Base-by-base conservation (phyloP, 2,113 vertebrate species). In the Chloroceryle aenea region DNA sequence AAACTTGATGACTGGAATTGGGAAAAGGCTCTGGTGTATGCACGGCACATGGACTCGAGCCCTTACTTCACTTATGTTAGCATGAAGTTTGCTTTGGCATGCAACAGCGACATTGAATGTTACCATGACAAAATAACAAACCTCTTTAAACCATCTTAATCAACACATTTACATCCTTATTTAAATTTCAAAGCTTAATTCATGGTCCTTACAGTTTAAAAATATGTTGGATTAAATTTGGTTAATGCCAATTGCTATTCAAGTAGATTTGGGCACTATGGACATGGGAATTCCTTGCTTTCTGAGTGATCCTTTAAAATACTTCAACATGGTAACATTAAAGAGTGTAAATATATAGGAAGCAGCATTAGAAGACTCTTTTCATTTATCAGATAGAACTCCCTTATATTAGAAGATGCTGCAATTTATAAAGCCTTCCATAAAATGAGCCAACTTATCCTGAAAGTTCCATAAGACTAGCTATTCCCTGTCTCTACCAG, bases 251-350 rank as follows among this genome's bases (percentile, higher is more conserved):
- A 1, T 34, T 72, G 18, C 68, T 36, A 74, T 16, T 42, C 10
- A 26, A 63, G 6, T 0, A 3, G 19, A 27, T 68, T 61, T 67
- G 6, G 16, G 6, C 34, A 34, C 5, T 40, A 43, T 14, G 12
- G 29, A 36, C 7, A 27, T 15, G 7, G 18, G 23, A 52, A 80
- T 50, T 34, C 10, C 10, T 47, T 79, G 8, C 11, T 55, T 62
- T 71, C 13, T 5, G 12, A 7, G 2, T 50, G 13, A 56, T 53
- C 12, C 23, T 69, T 81, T 66, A 40, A 83, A 82, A 34, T 61
- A 73, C 9, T 74, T 81, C 4, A 62, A 86, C 84, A 8, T 40
- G 8, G 32, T 78, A 48, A 90, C 71, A 63, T 75, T 50, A 85
- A 88, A 73, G 15, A 4, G 4, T 72, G 6, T 18, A 72, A 84